These are phyloP conservation scores for Marmota monax DNA, from an alignment of 2,113 vertebrate genomes.

Conservation along the genomic window DNA sequence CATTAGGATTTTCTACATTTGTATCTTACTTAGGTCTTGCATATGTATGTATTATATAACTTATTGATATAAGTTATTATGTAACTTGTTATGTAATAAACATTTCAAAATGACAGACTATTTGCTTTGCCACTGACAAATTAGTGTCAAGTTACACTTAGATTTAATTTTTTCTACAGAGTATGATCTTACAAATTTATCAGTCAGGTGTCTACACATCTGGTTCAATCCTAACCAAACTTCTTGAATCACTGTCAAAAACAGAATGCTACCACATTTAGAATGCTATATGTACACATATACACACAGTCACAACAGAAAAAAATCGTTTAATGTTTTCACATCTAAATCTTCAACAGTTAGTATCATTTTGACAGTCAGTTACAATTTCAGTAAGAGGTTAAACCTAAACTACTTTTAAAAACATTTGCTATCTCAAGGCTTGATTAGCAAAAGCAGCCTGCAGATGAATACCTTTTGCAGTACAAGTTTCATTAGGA, in stretches of 20 bases:
- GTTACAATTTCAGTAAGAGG: slow-evolving; percentile 88
- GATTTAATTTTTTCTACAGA: slow-evolving; percentile 60
- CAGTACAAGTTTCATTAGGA: slow-evolving; percentile 98
- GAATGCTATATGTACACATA: slow-evolving; percentile 70
- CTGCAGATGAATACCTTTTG: slow-evolving; percentile 92
- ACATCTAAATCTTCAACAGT: slow-evolving; percentile 89
- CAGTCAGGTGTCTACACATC: slow-evolving; percentile 40
- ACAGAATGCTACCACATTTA: slow-evolving; percentile 70
- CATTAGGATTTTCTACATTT: slow-evolving; percentile 51
- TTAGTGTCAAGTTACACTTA: slow-evolving; percentile 10
- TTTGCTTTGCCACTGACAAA: neutral
- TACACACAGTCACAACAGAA: slow-evolving; percentile 87
- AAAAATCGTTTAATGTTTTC: slow-evolving; percentile 89
- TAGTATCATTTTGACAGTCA: slow-evolving; percentile 90
- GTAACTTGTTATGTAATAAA: slow-evolving; percentile 65
- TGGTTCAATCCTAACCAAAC: slow-evolving; percentile 48
- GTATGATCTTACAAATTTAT: slow-evolving; percentile 41
- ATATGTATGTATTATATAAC: too few species aligned
- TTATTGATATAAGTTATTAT: too few species aligned
- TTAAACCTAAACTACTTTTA: slow-evolving; percentile 81
- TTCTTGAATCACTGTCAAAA: slow-evolving; percentile 57
- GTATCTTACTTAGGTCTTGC: slow-evolving; percentile 44
- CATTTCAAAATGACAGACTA: slow-evolving; percentile 48
- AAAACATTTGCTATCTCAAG: slow-evolving; percentile 81
- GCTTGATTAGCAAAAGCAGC: slow-evolving; percentile 52